Conservation (phyloP, 2,888 invertebrate species). For the Clistopyga incitator region DNA sequence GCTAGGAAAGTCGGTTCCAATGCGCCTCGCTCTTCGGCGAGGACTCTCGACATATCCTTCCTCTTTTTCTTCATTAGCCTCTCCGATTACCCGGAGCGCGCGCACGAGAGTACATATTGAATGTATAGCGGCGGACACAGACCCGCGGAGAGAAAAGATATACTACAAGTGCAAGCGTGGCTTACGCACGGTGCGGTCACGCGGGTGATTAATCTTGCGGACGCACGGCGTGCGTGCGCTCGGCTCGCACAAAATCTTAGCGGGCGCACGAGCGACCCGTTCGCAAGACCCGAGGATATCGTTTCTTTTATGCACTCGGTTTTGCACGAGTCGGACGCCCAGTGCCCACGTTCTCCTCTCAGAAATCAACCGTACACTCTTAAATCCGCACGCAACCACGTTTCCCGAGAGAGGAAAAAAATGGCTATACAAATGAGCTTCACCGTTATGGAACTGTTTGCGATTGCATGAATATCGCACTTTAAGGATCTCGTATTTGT, state of each 20-base stretch:
- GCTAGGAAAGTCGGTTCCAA: not conserved
- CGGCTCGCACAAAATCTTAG: conserved; percentile 53
- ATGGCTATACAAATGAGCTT: not conserved
- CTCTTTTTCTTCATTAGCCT: conserved; percentile 64
- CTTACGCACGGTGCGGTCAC: conserved; percentile 72
- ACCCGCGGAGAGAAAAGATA: not conserved
- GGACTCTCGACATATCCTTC: conserved; percentile 20
- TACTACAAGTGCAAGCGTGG: conserved; percentile 52
- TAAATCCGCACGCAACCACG: conserved; percentile 6
- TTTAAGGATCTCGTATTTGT: conserved; percentile 18
- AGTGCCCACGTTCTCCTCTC: conserved; percentile 27
- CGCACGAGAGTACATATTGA: conserved; percentile 29
- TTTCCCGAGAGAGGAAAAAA: not conserved
- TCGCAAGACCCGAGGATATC: conserved; percentile 45
- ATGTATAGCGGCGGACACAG: conserved; percentile 7
- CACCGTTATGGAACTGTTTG: not conserved
- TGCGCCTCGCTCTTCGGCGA: not conserved
- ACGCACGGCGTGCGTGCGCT: conserved; percentile 64
- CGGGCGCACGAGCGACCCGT: conserved; percentile 43
- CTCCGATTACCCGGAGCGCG: conserved; percentile 61
- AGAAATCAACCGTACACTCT: conserved; percentile 16
- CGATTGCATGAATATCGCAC: not conserved
- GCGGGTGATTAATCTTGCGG: conserved; percentile 75
- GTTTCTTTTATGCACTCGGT: conserved; percentile 51
- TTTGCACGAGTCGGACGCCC: conserved; percentile 32